A percentile compares a stretch with the other conserved stretches of the same genome.
Evolutionary conservation across 30 jellyfish, hydroid and myxozoan species (phyloP).

Genomic region (Aurelia aurita): DNA sequence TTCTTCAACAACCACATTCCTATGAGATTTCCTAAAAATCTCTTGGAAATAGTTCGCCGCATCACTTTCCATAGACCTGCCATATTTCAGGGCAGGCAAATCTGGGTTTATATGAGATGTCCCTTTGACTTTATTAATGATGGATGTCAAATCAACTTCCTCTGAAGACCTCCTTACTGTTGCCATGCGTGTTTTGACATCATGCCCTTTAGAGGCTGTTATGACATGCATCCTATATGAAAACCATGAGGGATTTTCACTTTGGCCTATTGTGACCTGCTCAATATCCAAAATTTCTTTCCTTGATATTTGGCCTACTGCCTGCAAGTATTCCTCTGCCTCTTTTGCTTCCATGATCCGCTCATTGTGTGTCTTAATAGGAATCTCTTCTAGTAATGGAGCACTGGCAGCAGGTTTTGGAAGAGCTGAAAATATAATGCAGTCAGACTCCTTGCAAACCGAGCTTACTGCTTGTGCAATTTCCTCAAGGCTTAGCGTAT

Average conservation of each 20-base stretch:
- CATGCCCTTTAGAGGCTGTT: no score
- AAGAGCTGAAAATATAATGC: conserved; percentile 43
- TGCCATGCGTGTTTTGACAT: neutral
- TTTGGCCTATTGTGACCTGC: no score
- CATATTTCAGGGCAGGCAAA: conserved; percentile 71
- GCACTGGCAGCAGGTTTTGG: neutral
- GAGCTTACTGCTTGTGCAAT: neutral
- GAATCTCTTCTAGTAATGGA: neutral
- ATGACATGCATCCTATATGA: no score
- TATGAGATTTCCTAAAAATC: conserved; percentile 7
- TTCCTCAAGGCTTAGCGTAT: neutral
- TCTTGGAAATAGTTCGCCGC: neutral
- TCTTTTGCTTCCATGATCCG: neutral
- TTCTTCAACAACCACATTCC: neutral
- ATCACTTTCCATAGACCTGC: conserved; percentile 56
- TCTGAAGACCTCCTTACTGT: neutral
- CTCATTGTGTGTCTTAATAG: neutral
- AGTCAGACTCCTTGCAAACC: conserved; percentile 33
- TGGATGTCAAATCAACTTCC: conserved; percentile 14
- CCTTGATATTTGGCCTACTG: neutral
- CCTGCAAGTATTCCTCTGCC: neutral
- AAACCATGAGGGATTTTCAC: no score
- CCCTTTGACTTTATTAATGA: conserved; percentile 36
- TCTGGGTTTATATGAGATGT: conserved; percentile 54
- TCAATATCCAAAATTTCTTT: no score